phyloP scores from a whole-genome alignment of 2,888 invertebrate genomes.

The Ischnus inquisitorius region DNA sequence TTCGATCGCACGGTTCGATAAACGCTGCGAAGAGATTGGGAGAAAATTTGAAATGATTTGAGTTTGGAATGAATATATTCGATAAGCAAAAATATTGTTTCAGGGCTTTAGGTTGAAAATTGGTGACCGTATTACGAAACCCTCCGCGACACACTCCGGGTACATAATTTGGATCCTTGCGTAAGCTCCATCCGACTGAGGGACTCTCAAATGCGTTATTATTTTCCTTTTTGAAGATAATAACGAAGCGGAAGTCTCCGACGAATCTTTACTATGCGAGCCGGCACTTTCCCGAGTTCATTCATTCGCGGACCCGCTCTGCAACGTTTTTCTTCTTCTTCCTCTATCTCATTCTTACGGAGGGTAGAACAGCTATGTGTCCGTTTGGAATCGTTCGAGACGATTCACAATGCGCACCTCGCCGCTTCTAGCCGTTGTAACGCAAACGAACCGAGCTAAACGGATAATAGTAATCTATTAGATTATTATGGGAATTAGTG shows the following conservation, averaged over 20 bases:
- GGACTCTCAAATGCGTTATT: not conserved
- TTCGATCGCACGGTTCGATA: no score
- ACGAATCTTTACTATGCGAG: constrained; percentile 32
- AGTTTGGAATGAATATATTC: no score
- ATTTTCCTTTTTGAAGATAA: constrained; percentile 10
- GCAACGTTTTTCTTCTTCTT: constrained; percentile 11
- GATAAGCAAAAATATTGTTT: no score
- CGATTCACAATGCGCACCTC: constrained; percentile 58
- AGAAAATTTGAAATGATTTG: no score
- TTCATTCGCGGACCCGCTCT: constrained; percentile 43
- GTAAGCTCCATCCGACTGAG: not conserved
- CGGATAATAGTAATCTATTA: constrained; percentile 85
- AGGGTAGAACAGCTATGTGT: not conserved
- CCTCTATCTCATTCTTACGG: constrained; percentile 40
- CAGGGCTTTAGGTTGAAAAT: no score
- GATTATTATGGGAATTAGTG: constrained; percentile 85
- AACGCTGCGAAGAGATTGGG: no score
- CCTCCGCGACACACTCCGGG: not conserved
- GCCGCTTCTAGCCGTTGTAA: constrained; percentile 65
- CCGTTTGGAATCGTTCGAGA: constrained; percentile 7
- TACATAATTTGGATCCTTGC: constrained; percentile 32
- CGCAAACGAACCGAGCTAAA: constrained; percentile 84
- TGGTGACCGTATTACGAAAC: not conserved
- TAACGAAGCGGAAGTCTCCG: constrained; percentile 57
- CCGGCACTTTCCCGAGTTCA: constrained; percentile 48